Conservation (phyloP, 2,888 invertebrate species). For the Hemaris fuciformis region DNA sequence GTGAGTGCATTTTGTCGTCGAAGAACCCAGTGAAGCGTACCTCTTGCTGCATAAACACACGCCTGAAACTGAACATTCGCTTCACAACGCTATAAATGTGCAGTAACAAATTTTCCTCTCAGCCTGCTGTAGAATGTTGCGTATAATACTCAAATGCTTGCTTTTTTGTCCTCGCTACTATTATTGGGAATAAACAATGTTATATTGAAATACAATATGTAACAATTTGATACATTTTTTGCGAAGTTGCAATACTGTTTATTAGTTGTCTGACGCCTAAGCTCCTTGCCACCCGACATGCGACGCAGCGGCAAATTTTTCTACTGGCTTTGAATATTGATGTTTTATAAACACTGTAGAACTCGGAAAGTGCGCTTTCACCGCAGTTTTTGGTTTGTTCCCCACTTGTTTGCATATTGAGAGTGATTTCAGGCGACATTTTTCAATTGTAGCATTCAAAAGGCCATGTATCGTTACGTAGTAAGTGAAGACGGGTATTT, state of each 20-base stretch:
- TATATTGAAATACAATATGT: neutral
- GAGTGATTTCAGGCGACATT: constrained; percentile 26
- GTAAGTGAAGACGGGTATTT: constrained; percentile 3
- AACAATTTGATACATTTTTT: neutral
- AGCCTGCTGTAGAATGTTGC: neutral
- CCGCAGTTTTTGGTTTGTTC: constrained; percentile 30
- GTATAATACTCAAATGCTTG: neutral
- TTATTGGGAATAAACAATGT: neutral
- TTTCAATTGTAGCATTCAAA: constrained; percentile 26
- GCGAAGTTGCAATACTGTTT: neutral
- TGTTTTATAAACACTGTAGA: constrained; percentile 51
- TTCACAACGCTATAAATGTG: constrained; percentile 15
- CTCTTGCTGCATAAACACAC: constrained; percentile 62
- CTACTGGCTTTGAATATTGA: constrained; percentile 67
- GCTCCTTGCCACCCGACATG: constrained; percentile 35
- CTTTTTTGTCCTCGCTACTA: neutral
- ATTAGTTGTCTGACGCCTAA: constrained; percentile 21
- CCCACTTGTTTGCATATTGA: constrained; percentile 30
- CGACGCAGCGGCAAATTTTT: constrained; percentile 54
- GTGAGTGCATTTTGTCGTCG: constrained; percentile 79
- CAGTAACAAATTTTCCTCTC: neutral
- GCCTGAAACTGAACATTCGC: constrained; percentile 52
- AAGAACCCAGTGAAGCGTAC: constrained; percentile 65
- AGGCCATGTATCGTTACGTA: neutral
- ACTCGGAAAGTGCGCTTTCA: constrained; percentile 12